These are phyloP conservation scores for Cinara cedri DNA, from an alignment of 2,888 invertebrate species.

Conservation along the genomic window DNA sequence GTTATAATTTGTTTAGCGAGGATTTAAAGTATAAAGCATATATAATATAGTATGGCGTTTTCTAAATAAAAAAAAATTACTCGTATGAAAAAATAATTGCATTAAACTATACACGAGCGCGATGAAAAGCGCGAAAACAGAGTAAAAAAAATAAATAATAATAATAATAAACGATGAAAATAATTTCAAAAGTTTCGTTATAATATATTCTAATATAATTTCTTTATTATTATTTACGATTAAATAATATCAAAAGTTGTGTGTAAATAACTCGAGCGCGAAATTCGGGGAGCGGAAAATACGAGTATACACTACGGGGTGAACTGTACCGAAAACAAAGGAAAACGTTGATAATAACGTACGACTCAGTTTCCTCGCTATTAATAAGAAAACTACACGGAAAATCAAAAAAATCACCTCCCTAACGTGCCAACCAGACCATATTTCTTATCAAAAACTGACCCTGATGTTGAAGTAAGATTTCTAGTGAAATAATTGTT, in stretches of 20 bases:
- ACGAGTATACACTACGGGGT: background rate
- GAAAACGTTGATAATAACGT: background rate
- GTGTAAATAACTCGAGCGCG: constrained; percentile 6
- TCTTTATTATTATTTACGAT: constrained; percentile 35
- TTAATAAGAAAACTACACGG: too few species aligned
- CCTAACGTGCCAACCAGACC: too few species aligned
- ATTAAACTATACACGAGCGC: constrained; percentile 24
- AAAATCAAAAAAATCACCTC: too few species aligned
- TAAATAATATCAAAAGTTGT: constrained; percentile 28
- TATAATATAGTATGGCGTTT: too few species aligned
- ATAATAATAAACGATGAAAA: constrained; percentile 22
- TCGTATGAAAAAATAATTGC: constrained; percentile 37
- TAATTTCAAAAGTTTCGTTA: constrained; percentile 28
- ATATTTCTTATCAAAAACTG: too few species aligned
- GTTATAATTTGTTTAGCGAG: background rate
- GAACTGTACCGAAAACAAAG: background rate
- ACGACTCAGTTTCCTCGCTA: too few species aligned
- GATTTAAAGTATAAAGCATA: constrained; percentile 1
- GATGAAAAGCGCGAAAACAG: background rate
- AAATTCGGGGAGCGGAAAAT: constrained; percentile 4
- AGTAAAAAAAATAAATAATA: constrained; percentile 7
- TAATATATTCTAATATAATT: background rate
- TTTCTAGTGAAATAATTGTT: too few species aligned
- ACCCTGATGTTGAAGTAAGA: too few species aligned
- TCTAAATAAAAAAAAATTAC: background rate